phyloP scores from a whole-genome alignment of 2,797 vertebrate genomes.

The Threskiornis aethiopicus region DNA sequence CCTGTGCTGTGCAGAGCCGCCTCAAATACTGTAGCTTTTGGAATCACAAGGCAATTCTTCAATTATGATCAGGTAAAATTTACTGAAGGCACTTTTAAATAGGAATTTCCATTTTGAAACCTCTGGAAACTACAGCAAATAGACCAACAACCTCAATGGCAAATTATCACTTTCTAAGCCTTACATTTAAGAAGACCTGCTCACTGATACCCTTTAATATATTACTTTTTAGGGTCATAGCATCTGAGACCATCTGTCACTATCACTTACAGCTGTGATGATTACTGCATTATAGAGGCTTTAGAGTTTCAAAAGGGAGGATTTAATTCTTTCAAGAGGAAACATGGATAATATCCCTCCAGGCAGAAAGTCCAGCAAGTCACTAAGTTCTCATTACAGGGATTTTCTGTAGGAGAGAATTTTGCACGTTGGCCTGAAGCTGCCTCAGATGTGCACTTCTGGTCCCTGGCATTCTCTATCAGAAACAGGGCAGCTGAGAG shows the following conservation, averaged over 20 bases:
- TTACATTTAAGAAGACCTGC: background rate
- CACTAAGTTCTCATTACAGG: background rate
- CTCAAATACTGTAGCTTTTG: background rate
- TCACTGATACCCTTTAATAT: background rate
- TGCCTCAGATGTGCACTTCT: background rate
- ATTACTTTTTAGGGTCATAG: background rate
- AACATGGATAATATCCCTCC: background rate
- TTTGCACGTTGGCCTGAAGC: background rate
- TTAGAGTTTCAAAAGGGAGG: background rate
- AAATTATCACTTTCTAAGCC: background rate
- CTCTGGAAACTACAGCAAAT: background rate
- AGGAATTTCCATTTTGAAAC: background rate
- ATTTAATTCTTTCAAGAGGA: background rate
- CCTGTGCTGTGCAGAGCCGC: background rate
- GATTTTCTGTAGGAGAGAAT: background rate
- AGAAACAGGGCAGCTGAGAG: background rate
- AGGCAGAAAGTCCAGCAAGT: background rate
- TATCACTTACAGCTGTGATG: background rate
- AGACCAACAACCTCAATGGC: background rate
- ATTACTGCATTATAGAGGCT: background rate
- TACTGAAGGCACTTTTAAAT: background rate
- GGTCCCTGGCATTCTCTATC: background rate
- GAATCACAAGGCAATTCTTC: background rate
- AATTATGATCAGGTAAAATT: background rate
- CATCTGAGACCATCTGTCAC: background rate